Evolutionary conservation across 2,797 vertebrate species (phyloP), one percentile per base, ranked within the genome.

Genomic region (Phoxinus dragarum): DNA sequence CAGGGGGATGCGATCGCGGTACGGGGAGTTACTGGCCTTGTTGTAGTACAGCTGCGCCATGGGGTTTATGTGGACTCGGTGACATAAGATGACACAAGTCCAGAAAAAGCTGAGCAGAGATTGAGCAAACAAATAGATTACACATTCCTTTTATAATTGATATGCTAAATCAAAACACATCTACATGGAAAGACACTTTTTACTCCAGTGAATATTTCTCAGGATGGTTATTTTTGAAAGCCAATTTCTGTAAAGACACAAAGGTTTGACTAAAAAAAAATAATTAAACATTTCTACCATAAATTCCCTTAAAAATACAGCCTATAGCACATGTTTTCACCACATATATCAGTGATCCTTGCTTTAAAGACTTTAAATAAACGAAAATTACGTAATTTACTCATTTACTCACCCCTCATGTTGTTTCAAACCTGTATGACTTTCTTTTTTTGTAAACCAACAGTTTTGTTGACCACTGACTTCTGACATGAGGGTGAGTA

Each of bases 1-100:
- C 21, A 97, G 86, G 0, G 96, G 96, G 86, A 97, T 97, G 75
- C 96, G 94, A 83, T 97, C 96, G 91, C 96, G 92, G 94, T 97
- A 97, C 0, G 96, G 96, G 56, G 96, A 96, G 69, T 95, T 96
- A 90, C 95, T 96, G 78, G 96, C 95, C 90, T 96, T 96, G 91
- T 97, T 96, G 94, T 97, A 97, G 93, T 97, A 97, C 36, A 97
- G 93, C 92, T 90, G 89, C 27, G 89, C 88, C 89, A 90, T 90
- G 44, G 66, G 88, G 68, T 88, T 90, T 86, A 89, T 89, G 77
- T 76, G 86, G 59, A 73, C 54, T 83, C 23, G 0, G 12, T 84
- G 52, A 81, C 34, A 81, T 52, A 27, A 71, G 36, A 44, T 64
- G 73, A 68, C 21, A 87, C 40, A 82, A 73, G 73, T 31, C 67